A percentile compares a stretch with the other conserved stretches of the same genome.
phyloP scores from a whole-genome alignment of 2,797 vertebrate species.

The Psittacula echo region DNA sequence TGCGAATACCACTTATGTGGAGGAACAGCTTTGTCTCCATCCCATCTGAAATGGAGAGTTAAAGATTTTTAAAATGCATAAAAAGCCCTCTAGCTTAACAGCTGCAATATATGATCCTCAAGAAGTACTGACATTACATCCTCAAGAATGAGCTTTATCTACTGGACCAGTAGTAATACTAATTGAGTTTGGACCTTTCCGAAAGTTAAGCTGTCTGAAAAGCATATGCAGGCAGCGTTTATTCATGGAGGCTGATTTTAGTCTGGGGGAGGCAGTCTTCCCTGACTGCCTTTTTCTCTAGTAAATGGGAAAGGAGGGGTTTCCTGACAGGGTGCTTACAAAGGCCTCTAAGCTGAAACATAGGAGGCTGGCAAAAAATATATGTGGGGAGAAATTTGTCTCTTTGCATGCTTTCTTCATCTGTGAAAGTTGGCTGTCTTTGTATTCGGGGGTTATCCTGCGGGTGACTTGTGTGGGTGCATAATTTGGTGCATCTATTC shows the following conservation, averaged over 20 bases:
- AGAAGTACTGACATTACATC: background rate
- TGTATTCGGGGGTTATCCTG: background rate
- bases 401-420: background rate
- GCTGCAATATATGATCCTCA: background rate
- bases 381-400: background rate
- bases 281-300: conserved; percentile 1
- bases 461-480: background rate
- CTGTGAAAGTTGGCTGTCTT: background rate
- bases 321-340: conserved; percentile 19
- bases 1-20: background rate
- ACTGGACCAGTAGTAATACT: conserved; percentile 8
- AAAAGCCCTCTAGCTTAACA: background rate
- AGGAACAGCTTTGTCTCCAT: background rate
- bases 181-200: conserved; percentile 20
- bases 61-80: background rate
- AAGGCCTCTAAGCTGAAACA: background rate
- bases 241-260: conserved; percentile 40
- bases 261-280: conserved; percentile 28
- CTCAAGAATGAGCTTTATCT: conserved; percentile 26
- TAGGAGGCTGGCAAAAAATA: background rate
- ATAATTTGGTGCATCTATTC: background rate
- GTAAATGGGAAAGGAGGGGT: conserved; percentile 34
- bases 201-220: conserved; percentile 40
- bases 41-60: background rate
- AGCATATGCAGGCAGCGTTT: conserved; percentile 7